phyloP scores from a whole-genome alignment of 2,888 invertebrate genomes.

The Nephrocerus scutellatus region DNA sequence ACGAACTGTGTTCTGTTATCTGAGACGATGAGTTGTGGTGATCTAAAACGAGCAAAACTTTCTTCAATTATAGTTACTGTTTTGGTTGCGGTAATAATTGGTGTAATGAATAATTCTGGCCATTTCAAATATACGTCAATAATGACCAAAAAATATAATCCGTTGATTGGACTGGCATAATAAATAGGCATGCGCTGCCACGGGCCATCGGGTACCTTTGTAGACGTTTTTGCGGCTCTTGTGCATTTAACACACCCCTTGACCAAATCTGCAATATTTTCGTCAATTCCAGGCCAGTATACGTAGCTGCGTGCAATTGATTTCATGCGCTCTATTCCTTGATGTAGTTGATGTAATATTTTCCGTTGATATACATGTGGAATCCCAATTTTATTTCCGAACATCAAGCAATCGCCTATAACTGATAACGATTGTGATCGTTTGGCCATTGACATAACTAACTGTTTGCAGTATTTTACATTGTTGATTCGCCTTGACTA shows the following conservation, averaged over 20 bases:
- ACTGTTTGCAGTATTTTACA: too few species aligned
- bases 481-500: too few species aligned
- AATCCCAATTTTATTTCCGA: too few species aligned
- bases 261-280: slow-evolving; percentile 25
- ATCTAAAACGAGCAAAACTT: too few species aligned
- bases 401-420: too few species aligned
- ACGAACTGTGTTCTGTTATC: too few species aligned
- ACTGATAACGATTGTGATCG: too few species aligned
- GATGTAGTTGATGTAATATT: not conserved
- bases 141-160: slow-evolving; percentile 10
- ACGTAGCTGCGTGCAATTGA: slow-evolving; percentile 17
- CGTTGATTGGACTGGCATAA: slow-evolving; percentile 37
- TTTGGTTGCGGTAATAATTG: too few species aligned
- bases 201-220: slow-evolving; percentile 25
- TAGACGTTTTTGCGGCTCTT: slow-evolving; percentile 22
- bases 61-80: too few species aligned
- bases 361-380: too few species aligned
- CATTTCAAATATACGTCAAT: slow-evolving; percentile 17
- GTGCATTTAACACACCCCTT: slow-evolving; percentile 24
- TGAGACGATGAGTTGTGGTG: too few species aligned
- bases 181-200: slow-evolving; percentile 45
- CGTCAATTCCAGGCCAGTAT: slow-evolving; percentile 29
- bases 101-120: slow-evolving; percentile 14
- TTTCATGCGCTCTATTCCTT: slow-evolving; percentile 2
- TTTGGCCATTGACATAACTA: too few species aligned